Conservation (phyloP, 1,140 invertebrate species). For the Oncopeltus fasciatus region DNA sequence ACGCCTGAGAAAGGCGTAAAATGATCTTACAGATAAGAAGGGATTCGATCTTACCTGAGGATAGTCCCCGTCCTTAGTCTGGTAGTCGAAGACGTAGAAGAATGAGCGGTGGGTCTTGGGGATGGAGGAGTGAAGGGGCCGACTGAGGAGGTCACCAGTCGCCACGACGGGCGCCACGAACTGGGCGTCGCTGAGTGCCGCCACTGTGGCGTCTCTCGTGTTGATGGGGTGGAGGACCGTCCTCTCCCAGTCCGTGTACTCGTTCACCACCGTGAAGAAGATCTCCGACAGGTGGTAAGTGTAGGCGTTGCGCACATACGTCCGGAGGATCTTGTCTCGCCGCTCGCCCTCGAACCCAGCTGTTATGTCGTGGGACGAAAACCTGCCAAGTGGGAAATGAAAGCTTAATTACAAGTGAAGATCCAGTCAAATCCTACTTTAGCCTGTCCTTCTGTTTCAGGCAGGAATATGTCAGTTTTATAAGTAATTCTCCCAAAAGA, state of each 20-base stretch:
- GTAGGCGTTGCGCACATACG: slow-evolving; percentile 85
- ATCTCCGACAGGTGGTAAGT: slow-evolving; percentile 91
- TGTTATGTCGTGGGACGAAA: slow-evolving; percentile 62
- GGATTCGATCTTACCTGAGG: no score
- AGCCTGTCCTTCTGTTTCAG: no score
- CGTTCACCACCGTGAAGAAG: slow-evolving; percentile 88
- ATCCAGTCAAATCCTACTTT: no score
- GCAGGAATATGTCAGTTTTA: no score
- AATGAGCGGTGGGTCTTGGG: slow-evolving; percentile 42
- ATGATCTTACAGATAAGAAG: no score
- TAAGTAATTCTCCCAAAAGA: no score
- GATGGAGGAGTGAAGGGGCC: slow-evolving; percentile 23
- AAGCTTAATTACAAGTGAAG: neutral
- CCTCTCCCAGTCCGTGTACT: slow-evolving; percentile 93
- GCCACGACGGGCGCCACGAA: slow-evolving; percentile 73
- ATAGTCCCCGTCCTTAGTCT: slow-evolving; percentile 80
- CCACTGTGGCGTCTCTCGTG: slow-evolving; percentile 79
- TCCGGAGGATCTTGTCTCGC: slow-evolving; percentile 79
- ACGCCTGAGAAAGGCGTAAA: no score
- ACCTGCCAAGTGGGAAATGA: neutral
- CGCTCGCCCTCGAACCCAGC: slow-evolving; percentile 78
- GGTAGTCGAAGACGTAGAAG: slow-evolving; percentile 88
- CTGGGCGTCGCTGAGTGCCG: slow-evolving; percentile 82
- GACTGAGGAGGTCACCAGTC: slow-evolving; percentile 59
- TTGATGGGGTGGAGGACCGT: slow-evolving; percentile 82